These are phyloP conservation scores for Diarsia dahlii DNA, from an alignment of 2,888 invertebrate genomes.

Conservation along the genomic window DNA sequence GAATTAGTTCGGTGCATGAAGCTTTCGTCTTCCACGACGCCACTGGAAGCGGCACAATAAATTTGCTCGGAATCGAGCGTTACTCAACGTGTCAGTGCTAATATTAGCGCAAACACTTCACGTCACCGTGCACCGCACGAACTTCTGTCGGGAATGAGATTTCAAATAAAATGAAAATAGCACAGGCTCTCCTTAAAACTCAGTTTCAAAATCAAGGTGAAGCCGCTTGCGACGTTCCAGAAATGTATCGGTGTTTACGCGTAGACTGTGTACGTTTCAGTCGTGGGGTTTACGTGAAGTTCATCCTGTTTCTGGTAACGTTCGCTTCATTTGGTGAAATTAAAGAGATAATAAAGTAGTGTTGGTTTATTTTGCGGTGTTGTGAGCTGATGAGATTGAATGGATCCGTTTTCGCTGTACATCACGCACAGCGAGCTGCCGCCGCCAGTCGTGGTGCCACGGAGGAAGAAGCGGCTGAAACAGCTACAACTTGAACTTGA, in stretches of 20 bases:
- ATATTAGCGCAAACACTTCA: constrained; percentile 76
- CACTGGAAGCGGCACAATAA: constrained; percentile 69
- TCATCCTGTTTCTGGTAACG: constrained; percentile 77
- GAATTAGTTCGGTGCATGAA: constrained; percentile 77
- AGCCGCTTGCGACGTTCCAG: constrained; percentile 86
- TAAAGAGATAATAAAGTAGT: constrained; percentile 73
- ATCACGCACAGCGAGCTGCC: constrained; percentile 85
- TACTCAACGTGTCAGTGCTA: constrained; percentile 74
- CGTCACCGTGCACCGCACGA: constrained; percentile 83
- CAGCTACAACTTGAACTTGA: constrained; percentile 83
- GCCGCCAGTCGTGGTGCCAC: constrained; percentile 85
- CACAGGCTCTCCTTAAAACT: constrained; percentile 83
- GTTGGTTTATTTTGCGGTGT: constrained; percentile 67
- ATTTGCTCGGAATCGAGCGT: constrained; percentile 60
- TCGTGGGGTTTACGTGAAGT: constrained; percentile 77
- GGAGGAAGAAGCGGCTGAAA: constrained; percentile 87
- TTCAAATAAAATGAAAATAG: constrained; percentile 88
- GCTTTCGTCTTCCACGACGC: constrained; percentile 68
- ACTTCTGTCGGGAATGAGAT: constrained; percentile 86
- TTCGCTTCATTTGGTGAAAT: constrained; percentile 69
- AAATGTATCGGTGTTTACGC: constrained; percentile 83
- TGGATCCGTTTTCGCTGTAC: constrained; percentile 88
- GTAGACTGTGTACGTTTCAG: constrained; percentile 74
- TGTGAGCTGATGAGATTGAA: constrained; percentile 66
- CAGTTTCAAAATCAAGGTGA: constrained; percentile 91